Evolutionary conservation across 2,797 vertebrate genomes (phyloP), one percentile per base, ranked within the genome.

Genomic region (Dallia pectoralis): DNA sequence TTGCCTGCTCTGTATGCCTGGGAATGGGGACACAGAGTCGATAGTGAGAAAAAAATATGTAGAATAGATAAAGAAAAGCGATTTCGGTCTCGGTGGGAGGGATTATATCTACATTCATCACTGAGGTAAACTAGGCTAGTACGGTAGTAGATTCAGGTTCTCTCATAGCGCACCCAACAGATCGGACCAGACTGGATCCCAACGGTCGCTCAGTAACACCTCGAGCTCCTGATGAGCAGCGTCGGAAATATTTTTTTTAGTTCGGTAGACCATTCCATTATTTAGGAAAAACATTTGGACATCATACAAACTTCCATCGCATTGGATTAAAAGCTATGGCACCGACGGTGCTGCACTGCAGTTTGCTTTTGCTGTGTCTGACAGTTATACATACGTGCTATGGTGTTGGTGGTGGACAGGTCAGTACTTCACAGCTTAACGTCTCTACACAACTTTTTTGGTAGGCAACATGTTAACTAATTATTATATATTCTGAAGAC

Each of bases 311-410:
- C 19, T 67, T 19, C 56, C 51, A 62, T 67, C 16, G 68, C 36
- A 14, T 56, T 62, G 78, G 73, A 85, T 63, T 71, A 65, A 66
- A 6, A 77, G 81, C 74, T 74, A 93, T 91, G 90, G 82, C 79
- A 32, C 79, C 82, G 63, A 81, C 86, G 73, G 78, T 87, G 68
- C 74, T 19, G 77, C 81, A 78, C 88, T 87, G 87, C 85, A 91
- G 85, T 87, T 80, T 93, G 70, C 77, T 92, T 72, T 78, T 93
- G 72, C 77, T 93, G 79, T 91, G 83, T 87, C 79, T 93, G 84
- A 86, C 88, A 86, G 82, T 79, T 27, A 8, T 89, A 48, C 85
- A 87, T 4, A 74, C 71, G 56, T 85, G 86, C 0, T 87, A 88
- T 65, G 86, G 87, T 66, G 84, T 81, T 9, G 86, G 86, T 66